Conservation (phyloP, 2,888 invertebrate species). For the Macaria notata region DNA sequence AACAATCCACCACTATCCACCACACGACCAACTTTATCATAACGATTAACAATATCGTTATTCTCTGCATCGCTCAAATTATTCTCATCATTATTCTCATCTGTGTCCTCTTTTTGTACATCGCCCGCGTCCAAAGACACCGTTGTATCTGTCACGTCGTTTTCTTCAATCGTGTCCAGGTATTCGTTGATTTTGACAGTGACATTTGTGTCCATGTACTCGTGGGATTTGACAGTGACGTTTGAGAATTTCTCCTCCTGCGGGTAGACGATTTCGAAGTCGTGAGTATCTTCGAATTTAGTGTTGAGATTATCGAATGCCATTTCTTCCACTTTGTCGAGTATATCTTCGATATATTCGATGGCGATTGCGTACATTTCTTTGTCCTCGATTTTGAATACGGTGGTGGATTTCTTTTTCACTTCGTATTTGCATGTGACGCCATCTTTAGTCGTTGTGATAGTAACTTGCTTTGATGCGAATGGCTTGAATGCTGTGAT, state of each 20-base stretch:
- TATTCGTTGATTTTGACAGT: slow-evolving; percentile 45
- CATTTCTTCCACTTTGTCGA: slow-evolving; percentile 57
- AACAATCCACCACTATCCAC: slow-evolving; percentile 49
- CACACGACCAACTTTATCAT: background rate
- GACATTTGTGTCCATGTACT: slow-evolving; percentile 50
- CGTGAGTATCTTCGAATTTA: slow-evolving; percentile 41
- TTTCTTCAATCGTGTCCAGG: slow-evolving; percentile 61
- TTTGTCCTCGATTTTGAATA: slow-evolving; percentile 32
- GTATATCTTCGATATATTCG: slow-evolving; percentile 55
- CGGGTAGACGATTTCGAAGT: slow-evolving; percentile 59
- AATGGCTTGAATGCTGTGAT: slow-evolving; percentile 68
- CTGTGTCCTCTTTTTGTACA: slow-evolving; percentile 25
- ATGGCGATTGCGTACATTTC: slow-evolving; percentile 34
- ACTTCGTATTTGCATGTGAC: slow-evolving; percentile 47
- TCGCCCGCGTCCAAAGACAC: slow-evolving; percentile 27
- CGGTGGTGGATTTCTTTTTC: slow-evolving; percentile 7
- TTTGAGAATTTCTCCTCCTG: slow-evolving; percentile 36
- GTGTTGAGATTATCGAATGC: slow-evolving; percentile 30
- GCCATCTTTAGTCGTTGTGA: slow-evolving; percentile 59
- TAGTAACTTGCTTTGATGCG: slow-evolving; percentile 64
- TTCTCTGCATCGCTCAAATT: background rate
- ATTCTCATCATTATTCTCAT: slow-evolving; percentile 9
- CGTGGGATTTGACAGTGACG: slow-evolving; percentile 38
- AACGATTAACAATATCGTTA: background rate
- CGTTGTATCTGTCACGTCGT: slow-evolving; percentile 43